Percentiles rank a stretch among this genome's conserved stretches.
phyloP scores from a whole-genome alignment of 92 coral and sea anemone species.

The Heliopora coerulea region DNA sequence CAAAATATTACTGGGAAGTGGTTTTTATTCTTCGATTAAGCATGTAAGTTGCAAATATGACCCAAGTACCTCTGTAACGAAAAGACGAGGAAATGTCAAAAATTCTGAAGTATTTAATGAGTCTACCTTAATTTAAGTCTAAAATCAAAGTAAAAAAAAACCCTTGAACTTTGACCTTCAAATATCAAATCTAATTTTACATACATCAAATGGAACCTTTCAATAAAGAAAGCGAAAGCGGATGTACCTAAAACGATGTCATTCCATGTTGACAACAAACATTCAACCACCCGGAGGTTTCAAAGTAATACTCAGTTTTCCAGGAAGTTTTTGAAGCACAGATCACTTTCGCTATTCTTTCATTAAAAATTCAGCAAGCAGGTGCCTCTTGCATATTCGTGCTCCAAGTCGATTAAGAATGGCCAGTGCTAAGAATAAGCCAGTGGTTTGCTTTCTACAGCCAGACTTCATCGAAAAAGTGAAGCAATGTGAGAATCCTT shows the following conservation, averaged over 20 bases:
- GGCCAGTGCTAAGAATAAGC: constrained; percentile 31
- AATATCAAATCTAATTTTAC: too few relatives aligned
- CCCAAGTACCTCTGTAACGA: too few relatives aligned
- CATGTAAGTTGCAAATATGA: too few relatives aligned
- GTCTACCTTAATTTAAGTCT: too few relatives aligned
- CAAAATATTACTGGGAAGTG: too few relatives aligned
- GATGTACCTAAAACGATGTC: not conserved
- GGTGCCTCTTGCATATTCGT: not conserved
- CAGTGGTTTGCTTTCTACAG: constrained; percentile 77
- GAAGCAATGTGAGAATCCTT: constrained; percentile 39
- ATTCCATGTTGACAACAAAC: not conserved
- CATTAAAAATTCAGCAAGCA: not conserved
- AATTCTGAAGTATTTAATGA: too few relatives aligned
- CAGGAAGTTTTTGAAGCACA: not conserved
- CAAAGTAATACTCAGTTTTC: constrained; percentile 7
- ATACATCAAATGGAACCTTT: too few relatives aligned
- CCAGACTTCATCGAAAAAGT: constrained; percentile 77
- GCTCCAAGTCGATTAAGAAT: not conserved
- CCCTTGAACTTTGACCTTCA: too few relatives aligned
- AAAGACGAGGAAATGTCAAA: too few relatives aligned
- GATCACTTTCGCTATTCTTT: constrained; percentile 4
- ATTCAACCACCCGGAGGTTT: constrained; percentile 1
- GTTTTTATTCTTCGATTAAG: too few relatives aligned
- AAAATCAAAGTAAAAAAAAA: too few relatives aligned
- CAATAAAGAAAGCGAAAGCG: constrained; percentile 21